phyloP scores from a whole-genome alignment of 1,140 invertebrate genomes.

The Heliconius eleuchia region DNA sequence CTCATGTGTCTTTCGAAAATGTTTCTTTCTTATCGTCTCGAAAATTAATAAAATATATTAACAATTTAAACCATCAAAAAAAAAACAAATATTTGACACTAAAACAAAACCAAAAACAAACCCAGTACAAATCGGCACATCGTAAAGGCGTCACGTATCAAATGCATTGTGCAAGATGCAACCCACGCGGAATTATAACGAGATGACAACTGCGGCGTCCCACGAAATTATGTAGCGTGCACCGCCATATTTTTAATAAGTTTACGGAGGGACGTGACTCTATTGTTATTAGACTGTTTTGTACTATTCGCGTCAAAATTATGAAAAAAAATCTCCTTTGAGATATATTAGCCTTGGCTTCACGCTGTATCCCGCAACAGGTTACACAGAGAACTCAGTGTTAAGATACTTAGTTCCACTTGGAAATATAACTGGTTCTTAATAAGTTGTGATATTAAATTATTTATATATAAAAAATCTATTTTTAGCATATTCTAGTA shows the following conservation, averaged over 20 bases:
- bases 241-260: conserved; percentile 25
- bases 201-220: conserved; percentile 33
- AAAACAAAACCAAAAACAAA: conserved; percentile 19
- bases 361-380: too few relatives aligned
- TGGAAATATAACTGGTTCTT: background rate
- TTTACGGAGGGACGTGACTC: conserved; percentile 21
- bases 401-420: background rate
- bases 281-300: conserved; percentile 15
- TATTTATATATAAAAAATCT: background rate
- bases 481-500: too few relatives aligned
- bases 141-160: conserved; percentile 55
- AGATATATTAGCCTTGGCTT: too few relatives aligned
- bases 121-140: conserved; percentile 49
- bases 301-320: background rate
- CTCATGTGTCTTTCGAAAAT: too few relatives aligned
- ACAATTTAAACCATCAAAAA: background rate
- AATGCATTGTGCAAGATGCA: conserved; percentile 49
- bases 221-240: conserved; percentile 30
- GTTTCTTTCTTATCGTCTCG: too few relatives aligned
- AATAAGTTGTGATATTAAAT: background rate
- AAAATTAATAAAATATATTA: too few relatives aligned
- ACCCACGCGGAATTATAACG: conserved; percentile 47
- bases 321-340: background rate
- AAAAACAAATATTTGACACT: background rate
- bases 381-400: too few relatives aligned